Base-by-base conservation (phyloP, 2,113 vertebrate genomes). In the Isurus oxyrinchus region DNA sequence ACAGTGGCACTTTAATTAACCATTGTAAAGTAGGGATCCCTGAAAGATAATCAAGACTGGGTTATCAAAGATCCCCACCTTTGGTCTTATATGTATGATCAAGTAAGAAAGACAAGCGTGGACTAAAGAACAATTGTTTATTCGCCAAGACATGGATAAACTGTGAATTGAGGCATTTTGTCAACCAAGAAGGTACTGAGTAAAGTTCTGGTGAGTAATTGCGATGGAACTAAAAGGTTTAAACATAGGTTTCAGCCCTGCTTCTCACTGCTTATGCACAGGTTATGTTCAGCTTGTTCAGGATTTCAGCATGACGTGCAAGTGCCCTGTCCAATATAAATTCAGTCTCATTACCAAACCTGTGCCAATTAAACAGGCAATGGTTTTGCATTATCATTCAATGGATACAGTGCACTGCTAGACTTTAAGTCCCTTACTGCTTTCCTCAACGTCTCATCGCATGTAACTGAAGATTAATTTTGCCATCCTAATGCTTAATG, bases 381-480 rank as follows among this genome's bases (percentile, higher is more conserved):
- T 25, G 5, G 23, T 19, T 72, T 16, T 95, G 63, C 44, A 72
- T 72, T 95, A 31, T 16, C 19, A 55, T 95, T 95, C 40, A 49
- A 25, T 95, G 44, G 67, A 69, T 72, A 49, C 94, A 95, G 94
- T 44, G 8, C 7, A n/a, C 44, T 53, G 27, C 27, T 63, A 44
- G 59, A 66, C 35, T 61, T 61, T n/a, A 14, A 66, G 5, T 53
- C 66, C 63, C 19, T 69, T 25, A 72, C 94, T 72, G 49, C 49
- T 55, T 95, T 72, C 59, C 67, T 55, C 67, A 72, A 95, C 40
- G 25, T 72, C 94, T 55, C 94, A 49, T 95, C 67, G 55, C 94
- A 95, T 27, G 25, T 31, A 95, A 53, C 10, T 49, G 44, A 95
- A 95, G 94, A 95, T 95, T 95, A 95, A 95, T 95, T 95, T 95